Percentiles rank a stretch among this genome's conserved stretches.
These are phyloP conservation scores for Tylochromis polylepis DNA, from an alignment of 2,113 vertebrate species.

Conservation along the genomic window DNA sequence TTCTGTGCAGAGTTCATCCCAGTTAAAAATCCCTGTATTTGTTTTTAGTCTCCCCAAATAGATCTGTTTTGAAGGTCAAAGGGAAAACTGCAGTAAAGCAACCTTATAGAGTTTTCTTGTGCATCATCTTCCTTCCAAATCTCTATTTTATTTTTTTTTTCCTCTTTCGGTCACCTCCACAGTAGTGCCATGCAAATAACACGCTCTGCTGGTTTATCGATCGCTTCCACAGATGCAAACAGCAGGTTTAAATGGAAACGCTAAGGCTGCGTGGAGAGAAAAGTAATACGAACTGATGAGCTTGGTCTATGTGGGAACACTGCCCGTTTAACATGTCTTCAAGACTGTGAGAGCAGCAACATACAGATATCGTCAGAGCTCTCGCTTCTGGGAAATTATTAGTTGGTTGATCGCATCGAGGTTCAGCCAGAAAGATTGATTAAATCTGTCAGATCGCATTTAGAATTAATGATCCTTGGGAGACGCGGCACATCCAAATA, in stretches of 20 bases:
- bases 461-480: background rate
- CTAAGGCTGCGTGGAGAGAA: slow-evolving; percentile 32
- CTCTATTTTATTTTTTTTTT: background rate
- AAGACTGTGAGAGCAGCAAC: background rate
- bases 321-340: background rate
- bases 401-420: background rate
- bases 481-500: background rate
- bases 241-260: slow-evolving; percentile 51
- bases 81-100: background rate
- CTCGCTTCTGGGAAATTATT: background rate
- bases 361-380: background rate
- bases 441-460: background rate
- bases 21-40: background rate
- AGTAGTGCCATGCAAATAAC: slow-evolving; percentile 38
- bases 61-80: slow-evolving; percentile 7
- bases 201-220: slow-evolving; percentile 56
- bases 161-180: background rate
- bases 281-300: slow-evolving; percentile 44
- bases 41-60: background rate
- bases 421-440: background rate
- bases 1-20: background rate
- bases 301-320: slow-evolving; percentile 5
- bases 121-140: background rate
- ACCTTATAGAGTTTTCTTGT: background rate
- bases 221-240: slow-evolving; percentile 40